Conservation (phyloP, 1,140 invertebrate species). For the Heliconius hewitsoni region DNA sequence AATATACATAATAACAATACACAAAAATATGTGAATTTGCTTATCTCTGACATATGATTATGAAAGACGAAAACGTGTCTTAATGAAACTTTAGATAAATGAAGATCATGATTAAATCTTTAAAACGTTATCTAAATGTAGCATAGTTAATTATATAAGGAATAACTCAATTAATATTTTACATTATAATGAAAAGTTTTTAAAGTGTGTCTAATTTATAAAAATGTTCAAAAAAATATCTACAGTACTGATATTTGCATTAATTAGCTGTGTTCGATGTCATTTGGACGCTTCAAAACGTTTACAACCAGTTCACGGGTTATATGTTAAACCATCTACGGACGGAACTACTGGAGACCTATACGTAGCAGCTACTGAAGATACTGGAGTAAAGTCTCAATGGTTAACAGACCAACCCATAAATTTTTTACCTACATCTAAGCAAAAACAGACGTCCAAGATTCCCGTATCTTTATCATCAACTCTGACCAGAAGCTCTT, state of each 20-base stretch:
- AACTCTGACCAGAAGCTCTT: conserved; percentile 37
- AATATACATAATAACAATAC: background rate
- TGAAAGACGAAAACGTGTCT: conserved; percentile 28
- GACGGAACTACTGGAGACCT: conserved; percentile 72
- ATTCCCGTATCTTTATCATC: conserved; percentile 46
- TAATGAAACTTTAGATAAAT: conserved; percentile 11
- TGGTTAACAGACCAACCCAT: conserved; percentile 70
- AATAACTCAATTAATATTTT: background rate
- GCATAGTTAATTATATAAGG: conserved; percentile 20
- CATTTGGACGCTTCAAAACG: conserved; percentile 45
- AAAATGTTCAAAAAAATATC: conserved; percentile 30
- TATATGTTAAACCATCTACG: conserved; percentile 65
- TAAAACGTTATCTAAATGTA: conserved; percentile 17
- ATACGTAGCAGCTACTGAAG: conserved; percentile 72
- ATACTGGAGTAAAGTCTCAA: conserved; percentile 61
- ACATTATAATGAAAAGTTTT: background rate
- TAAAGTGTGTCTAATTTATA: conserved; percentile 16
- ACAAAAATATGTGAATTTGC: background rate
- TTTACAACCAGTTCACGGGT: conserved; percentile 65
- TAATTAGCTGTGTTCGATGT: conserved; percentile 15
- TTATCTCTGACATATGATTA: conserved; percentile 3
- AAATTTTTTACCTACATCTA: conserved; percentile 57
- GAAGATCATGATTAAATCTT: conserved; percentile 1
- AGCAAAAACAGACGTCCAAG: conserved; percentile 22
- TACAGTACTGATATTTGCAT: conserved; percentile 17